Base-by-base conservation (phyloP, 2,888 invertebrate genomes). In the Neoaliturus tenellus region DNA sequence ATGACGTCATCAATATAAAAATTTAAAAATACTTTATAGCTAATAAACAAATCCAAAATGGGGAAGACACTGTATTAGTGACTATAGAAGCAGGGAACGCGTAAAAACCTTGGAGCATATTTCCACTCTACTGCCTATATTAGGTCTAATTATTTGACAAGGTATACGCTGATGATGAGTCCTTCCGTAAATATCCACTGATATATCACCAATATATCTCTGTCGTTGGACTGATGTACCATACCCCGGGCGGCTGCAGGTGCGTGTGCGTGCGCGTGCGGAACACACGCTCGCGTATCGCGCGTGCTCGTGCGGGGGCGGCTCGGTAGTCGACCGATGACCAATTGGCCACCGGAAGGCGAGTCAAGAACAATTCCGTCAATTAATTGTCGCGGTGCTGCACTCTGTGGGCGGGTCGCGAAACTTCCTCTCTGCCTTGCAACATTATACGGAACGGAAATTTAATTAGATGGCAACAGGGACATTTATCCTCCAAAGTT, bases 301-400 rank as follows among this genome's bases (percentile, higher is more conserved):
- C 51, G 51, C 51, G 23, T 51, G 51, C 48, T n/a, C n/a, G n/a
- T n/a, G 48, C 51, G 51, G n/a, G 51, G 51, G 51, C 51, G 51
- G 14, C 14, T 48, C 48, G 48, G 55, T 55, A 8, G 55, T 20
- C 55, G 55, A 25, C 55, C 55, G 55, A 55, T 55, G 67, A 35
- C 35, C 67, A 67, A 67, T 67, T 67, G 67, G 67, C 67, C 67
- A 67, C 75, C 41, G 75, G 75, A 75, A 75, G 48, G 10, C 48
- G 75, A 39, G 75, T 75, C 75, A 48, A 75, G 75, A 75, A 75
- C 75, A 75, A 75, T 75, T 75, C 48, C 23, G 28, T 48, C 75
- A 75, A 75, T 75, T 48, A 23, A 41, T 28, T 4, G 71, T 1
- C 67, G 20, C 62, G 25, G 20, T 62, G 67, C 33, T 67, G 28